Evolutionary conservation across 2,113 vertebrate genomes (phyloP), one percentile per base, ranked within the genome.

Genomic region (Phyllopteryx taeniolatus): DNA sequence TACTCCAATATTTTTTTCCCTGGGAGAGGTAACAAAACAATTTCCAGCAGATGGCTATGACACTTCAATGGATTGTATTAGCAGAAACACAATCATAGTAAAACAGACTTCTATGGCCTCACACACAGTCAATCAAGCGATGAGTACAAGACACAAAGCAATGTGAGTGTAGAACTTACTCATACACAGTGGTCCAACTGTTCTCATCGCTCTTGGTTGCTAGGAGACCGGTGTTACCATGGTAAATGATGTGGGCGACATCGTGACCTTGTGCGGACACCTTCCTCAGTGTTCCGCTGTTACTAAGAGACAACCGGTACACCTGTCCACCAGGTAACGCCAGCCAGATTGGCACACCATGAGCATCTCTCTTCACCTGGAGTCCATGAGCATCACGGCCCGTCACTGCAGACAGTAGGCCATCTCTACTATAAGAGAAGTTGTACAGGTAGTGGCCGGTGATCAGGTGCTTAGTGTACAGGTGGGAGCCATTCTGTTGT

Each of bases 171-270:
- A 79, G 35, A 69, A 85, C 96, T 96, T 94, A 98, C 97, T 98
- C 96, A 75, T 98, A 99, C 77, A 98, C 95, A 1, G 96, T 97
- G 15, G 96, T 98, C 96, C 97, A 99, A 75, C 96, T 96, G 20
- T 99, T 97, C 86, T 99, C 96, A 47, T 99, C 94, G 31, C 96
- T 98, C 91, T 98, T 98, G 82, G 97, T 98, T 75, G 96, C 94
- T 79, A 98, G 91, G 87, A 98, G 95, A 79, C 96, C 96, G 0
- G 94, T 95, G 87, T 94, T 98, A 72, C 97, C 96, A 57, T 97
- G 95, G 79, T 98, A 99, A 2, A 96, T 96, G 94, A 99, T 95
- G 79, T 98, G 92, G 73, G 96, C 95, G 66, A 99, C 89, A 89
- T 98, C 97, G 82, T 97, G 96, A 85, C 96, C 95, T 87, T 97